Conservation (phyloP, 2,888 invertebrate species). For the Daptonema setosum region DNA sequence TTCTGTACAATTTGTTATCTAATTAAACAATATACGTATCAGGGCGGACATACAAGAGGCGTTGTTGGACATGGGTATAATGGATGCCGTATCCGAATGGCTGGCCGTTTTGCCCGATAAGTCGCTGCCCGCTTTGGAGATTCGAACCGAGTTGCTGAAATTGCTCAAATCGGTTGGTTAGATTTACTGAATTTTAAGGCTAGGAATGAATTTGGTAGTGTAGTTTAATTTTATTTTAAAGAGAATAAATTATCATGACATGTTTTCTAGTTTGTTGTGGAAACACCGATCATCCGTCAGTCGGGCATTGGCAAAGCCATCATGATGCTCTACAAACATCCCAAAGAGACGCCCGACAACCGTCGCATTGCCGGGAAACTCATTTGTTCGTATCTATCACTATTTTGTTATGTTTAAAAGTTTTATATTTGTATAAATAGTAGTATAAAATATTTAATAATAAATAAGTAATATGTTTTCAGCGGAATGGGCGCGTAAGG, state of each 20-base stretch:
- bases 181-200: neutral
- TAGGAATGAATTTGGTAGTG: neutral
- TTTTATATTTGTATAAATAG: too few species aligned
- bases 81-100: slow-evolving; percentile 53
- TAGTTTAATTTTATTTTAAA: too few species aligned
- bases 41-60: slow-evolving; percentile 64
- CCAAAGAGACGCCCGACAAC: slow-evolving; percentile 79
- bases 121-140: slow-evolving; percentile 76
- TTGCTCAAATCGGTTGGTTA: slow-evolving; percentile 30
- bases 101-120: slow-evolving; percentile 90
- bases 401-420: too few species aligned
- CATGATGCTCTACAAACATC: slow-evolving; percentile 97
- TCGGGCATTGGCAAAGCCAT: slow-evolving; percentile 95
- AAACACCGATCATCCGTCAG: slow-evolving; percentile 68
- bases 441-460: too few species aligned
- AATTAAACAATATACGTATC: too few species aligned
- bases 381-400: slow-evolving; percentile 49
- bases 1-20: too few species aligned
- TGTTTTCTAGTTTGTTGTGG: slow-evolving; percentile 32
- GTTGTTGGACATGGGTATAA: slow-evolving; percentile 71
- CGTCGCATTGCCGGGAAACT: slow-evolving; percentile 67
- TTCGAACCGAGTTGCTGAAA: slow-evolving; percentile 58
- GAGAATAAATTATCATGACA: too few species aligned
- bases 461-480: too few species aligned
- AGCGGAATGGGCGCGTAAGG: slow-evolving; percentile 82